These are phyloP conservation scores for Pteria penguin DNA, from an alignment of 2,888 invertebrate species.

Conservation along the genomic window DNA sequence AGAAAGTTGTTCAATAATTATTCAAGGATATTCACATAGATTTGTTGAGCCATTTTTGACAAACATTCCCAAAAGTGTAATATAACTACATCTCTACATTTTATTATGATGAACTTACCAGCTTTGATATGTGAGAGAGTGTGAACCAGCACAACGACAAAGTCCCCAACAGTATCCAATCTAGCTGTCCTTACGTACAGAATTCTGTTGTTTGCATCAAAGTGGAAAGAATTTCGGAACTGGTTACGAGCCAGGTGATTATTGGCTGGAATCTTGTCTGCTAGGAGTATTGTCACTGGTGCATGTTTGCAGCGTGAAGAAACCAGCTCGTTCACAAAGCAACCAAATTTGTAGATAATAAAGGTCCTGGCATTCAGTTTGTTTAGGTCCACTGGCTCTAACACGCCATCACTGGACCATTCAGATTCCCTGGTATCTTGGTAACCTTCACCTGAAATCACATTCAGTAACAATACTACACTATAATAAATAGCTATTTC, in stretches of 20 bases:
- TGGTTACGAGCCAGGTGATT: slow-evolving; percentile 69
- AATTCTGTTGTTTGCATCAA: slow-evolving; percentile 76
- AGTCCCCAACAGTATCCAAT: slow-evolving; percentile 77
- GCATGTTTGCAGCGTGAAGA: slow-evolving; percentile 72
- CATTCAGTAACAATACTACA: no score
- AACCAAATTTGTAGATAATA: slow-evolving; percentile 78
- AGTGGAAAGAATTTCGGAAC: slow-evolving; percentile 78
- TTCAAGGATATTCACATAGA: no score
- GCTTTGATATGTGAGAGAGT: slow-evolving; percentile 77
- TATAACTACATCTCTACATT: not conserved
- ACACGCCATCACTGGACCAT: slow-evolving; percentile 74
- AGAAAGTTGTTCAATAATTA: no score
- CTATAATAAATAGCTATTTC: no score
- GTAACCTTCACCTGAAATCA: slow-evolving; percentile 72
- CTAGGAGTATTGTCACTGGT: slow-evolving; percentile 76
- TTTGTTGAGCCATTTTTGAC: not conserved
- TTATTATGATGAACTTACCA: slow-evolving; percentile 59
- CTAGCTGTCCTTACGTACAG: slow-evolving; percentile 74
- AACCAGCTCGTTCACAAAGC: slow-evolving; percentile 73
- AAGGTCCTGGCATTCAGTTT: slow-evolving; percentile 74
- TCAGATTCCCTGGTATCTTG: slow-evolving; percentile 71
- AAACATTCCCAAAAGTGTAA: not conserved
- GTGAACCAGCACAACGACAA: slow-evolving; percentile 75
- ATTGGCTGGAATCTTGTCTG: slow-evolving; percentile 76
- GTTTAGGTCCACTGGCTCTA: slow-evolving; percentile 75